phyloP scores from a whole-genome alignment of 2,113 vertebrate genomes.

The Sturnira hondurensis region DNA sequence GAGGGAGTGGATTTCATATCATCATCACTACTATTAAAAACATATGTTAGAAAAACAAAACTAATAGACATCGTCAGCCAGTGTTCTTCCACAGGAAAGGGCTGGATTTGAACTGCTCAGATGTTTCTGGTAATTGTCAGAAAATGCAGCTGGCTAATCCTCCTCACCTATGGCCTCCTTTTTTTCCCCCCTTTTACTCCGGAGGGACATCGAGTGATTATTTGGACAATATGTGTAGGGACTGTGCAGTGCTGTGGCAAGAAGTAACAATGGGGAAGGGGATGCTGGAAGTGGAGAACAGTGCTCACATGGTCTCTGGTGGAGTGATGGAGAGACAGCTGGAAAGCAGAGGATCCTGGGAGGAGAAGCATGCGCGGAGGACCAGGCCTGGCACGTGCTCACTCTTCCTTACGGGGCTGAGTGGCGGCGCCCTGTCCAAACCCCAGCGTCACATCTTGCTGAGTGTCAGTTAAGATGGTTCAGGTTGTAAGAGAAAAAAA shows the following conservation, averaged over 20 bases:
- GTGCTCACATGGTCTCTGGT: not conserved
- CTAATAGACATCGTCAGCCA: slow-evolving; percentile 34
- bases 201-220: not conserved
- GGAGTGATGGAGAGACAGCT: not conserved
- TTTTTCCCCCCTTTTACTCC: not conserved
- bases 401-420: not conserved
- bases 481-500: not conserved
- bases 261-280: not conserved
- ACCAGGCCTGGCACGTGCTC: not conserved
- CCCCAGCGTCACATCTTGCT: not conserved
- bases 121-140: slow-evolving; percentile 70
- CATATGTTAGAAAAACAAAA: slow-evolving; percentile 75
- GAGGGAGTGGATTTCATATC: slow-evolving; percentile 38
- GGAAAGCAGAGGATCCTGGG: not conserved
- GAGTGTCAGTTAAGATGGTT: not conserved
- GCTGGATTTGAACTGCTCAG: slow-evolving; percentile 32
- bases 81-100: slow-evolving; percentile 60
- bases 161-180: not conserved
- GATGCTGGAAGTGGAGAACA: not conserved
- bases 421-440: not conserved
- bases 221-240: not conserved
- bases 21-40: slow-evolving; percentile 75
- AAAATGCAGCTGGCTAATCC: slow-evolving; percentile 30
- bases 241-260: not conserved
- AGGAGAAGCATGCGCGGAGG: not conserved